Percentiles rank a stretch among this genome's conserved stretches.
Evolutionary conservation across 2,888 invertebrate genomes (phyloP).

Genomic region (Agonum fuliginosum): DNA sequence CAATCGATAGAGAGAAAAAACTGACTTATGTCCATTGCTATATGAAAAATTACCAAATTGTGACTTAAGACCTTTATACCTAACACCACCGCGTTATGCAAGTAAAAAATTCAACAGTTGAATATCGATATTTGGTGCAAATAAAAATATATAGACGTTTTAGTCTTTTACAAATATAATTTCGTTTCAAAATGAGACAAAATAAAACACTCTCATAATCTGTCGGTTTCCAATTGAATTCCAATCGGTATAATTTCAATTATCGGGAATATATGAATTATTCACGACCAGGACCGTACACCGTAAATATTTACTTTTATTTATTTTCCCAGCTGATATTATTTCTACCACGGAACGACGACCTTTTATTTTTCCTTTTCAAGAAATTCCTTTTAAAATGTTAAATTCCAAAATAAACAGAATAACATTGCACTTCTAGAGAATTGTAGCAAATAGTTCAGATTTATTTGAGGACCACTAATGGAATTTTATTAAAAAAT

Average conservation of each 20-base stretch:
- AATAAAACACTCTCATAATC: constrained; percentile 18
- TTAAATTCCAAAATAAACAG: not conserved
- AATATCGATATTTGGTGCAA: no score
- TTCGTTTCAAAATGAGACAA: not conserved
- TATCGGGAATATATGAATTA: constrained; percentile 1
- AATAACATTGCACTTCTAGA: not conserved
- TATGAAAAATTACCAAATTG: no score
- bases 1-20: no score
- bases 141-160: no score
- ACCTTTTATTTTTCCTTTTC: not conserved
- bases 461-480: not conserved
- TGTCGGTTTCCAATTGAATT: not conserved
- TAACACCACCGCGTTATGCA: no score
- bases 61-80: no score
- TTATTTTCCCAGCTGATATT: not conserved
- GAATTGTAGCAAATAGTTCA: not conserved
- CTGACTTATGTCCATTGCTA: no score
- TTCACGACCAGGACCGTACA: not conserved
- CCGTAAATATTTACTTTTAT: not conserved
- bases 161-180: no score
- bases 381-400: not conserved
- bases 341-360: not conserved
- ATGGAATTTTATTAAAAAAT: not conserved
- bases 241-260: constrained; percentile 11
- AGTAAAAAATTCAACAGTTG: no score